These are phyloP conservation scores for Labeo calbasu DNA, from an alignment of 2,797 vertebrate species.

Conservation along the genomic window DNA sequence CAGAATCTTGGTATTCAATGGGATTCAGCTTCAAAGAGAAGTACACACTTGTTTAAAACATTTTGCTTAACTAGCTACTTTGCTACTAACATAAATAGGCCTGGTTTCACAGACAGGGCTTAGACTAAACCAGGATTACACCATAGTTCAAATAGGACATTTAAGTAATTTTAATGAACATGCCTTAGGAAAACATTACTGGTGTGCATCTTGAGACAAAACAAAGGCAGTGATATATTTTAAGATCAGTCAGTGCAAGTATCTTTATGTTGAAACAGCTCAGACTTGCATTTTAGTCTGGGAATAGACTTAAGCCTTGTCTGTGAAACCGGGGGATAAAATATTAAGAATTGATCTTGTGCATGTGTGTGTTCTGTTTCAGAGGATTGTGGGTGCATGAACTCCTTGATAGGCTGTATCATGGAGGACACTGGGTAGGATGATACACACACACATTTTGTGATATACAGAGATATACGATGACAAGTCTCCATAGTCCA, in stretches of 20 bases:
- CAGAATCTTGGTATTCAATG: constrained; percentile 98
- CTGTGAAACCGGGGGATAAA: background rate
- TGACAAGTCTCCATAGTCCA: background rate
- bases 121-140: too few relatives aligned
- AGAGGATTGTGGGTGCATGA: constrained; percentile 94
- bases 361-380: constrained; percentile 54
- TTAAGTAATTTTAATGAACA: too few relatives aligned
- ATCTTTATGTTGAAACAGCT: too few relatives aligned
- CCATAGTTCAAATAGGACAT: too few relatives aligned
- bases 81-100: background rate
- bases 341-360: background rate
- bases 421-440: constrained; percentile 98
- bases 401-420: constrained; percentile 93
- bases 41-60: constrained; percentile 74
- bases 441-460: constrained; percentile 17
- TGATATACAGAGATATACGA: background rate
- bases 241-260: too few relatives aligned
- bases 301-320: too few relatives aligned
- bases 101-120: too few relatives aligned
- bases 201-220: too few relatives aligned
- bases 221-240: too few relatives aligned
- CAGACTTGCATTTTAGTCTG: too few relatives aligned
- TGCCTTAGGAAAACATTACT: too few relatives aligned
- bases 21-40: constrained; percentile 91
- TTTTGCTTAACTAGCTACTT: background rate